Evolutionary conservation across 2,113 vertebrate genomes (phyloP).

Genomic region (Ameiurus melas): DNA sequence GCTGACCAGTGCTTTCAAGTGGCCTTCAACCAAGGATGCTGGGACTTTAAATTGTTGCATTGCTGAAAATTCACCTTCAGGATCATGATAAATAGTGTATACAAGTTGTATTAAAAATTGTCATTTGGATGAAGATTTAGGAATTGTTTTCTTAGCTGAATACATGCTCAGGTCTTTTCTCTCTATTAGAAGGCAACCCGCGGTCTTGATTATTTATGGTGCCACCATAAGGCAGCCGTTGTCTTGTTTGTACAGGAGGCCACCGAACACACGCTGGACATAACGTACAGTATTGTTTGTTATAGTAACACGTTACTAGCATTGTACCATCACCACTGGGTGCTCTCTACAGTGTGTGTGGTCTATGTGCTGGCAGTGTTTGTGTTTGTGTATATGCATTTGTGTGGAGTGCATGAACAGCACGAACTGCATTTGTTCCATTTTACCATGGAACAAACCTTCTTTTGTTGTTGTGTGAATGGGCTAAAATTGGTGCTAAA

Average conservation of each 20-base stretch:
- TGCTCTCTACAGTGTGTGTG: not conserved
- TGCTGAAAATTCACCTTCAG: not conserved
- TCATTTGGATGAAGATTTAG: not conserved
- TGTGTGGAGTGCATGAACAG: slow-evolving; percentile 14
- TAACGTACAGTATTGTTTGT: slow-evolving; percentile 4
- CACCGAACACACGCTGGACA: slow-evolving; percentile 18
- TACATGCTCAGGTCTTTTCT: not conserved
- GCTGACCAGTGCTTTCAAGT: not conserved
- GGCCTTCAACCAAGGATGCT: not conserved
- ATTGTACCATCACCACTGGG: slow-evolving; percentile 2
- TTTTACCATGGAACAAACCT: slow-evolving; percentile 6
- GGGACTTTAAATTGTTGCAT: not conserved
- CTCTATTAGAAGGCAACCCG: not conserved
- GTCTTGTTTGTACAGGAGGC: slow-evolving; percentile 61
- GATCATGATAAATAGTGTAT: not conserved
- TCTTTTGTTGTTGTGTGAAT: slow-evolving; percentile 12
- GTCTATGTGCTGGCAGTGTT: not conserved
- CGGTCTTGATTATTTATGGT: slow-evolving; percentile 4
- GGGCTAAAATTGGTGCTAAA: not conserved
- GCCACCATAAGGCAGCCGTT: slow-evolving; percentile 30
- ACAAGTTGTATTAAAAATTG: not conserved
- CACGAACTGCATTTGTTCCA: not conserved
- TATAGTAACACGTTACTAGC: slow-evolving; percentile 5
- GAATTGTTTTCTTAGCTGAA: not conserved
- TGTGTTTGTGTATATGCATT: slow-evolving; percentile 26